Percentiles rank a stretch among this genome's conserved stretches.
phyloP scores from a whole-genome alignment of 2,797 vertebrate species.

The Okamejei kenojei region DNA sequence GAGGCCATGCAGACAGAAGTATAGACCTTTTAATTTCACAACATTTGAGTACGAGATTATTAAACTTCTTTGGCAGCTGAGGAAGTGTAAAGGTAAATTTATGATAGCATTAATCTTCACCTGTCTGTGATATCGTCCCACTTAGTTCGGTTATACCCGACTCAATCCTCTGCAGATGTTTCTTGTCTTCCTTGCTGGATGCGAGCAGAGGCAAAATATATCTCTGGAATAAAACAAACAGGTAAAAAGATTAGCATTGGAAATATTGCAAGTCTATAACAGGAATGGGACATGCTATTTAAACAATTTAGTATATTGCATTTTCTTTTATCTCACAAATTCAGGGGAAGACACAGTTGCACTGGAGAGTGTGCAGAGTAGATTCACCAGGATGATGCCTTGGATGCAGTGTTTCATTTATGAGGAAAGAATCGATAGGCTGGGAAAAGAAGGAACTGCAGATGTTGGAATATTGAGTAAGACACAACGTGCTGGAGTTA shows the following conservation, averaged over 20 bases:
- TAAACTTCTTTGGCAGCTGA: slow-evolving; percentile 71
- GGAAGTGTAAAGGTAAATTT: slow-evolving; percentile 71
- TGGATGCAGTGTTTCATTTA: no score
- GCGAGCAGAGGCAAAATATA: slow-evolving; percentile 94
- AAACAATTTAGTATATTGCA: background rate
- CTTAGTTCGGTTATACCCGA: slow-evolving; percentile 90
- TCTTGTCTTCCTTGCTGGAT: slow-evolving; percentile 92
- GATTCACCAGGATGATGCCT: no score
- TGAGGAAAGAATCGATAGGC: no score
- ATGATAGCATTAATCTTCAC: slow-evolving; percentile 99
- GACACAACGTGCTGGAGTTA: no score
- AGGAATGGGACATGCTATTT: background rate
- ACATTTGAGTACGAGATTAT: slow-evolving; percentile 99
- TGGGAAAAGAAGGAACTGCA: no score
- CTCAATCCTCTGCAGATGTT: slow-evolving; percentile 96
- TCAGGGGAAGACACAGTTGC: no score
- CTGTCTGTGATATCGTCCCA: slow-evolving; percentile 99
- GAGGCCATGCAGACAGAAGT: slow-evolving; percentile 99
- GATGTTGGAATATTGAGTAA: no score
- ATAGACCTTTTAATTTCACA: slow-evolving; percentile 99
- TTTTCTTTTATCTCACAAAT: no score
- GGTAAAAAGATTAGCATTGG: background rate
- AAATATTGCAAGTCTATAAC: background rate
- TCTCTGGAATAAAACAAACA: slow-evolving; percentile 66
- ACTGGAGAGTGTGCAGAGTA: no score